Evolutionary conservation across 53 echinoderm and acorn worm species (phyloP).

Genomic region (Patiria pectinifera): DNA sequence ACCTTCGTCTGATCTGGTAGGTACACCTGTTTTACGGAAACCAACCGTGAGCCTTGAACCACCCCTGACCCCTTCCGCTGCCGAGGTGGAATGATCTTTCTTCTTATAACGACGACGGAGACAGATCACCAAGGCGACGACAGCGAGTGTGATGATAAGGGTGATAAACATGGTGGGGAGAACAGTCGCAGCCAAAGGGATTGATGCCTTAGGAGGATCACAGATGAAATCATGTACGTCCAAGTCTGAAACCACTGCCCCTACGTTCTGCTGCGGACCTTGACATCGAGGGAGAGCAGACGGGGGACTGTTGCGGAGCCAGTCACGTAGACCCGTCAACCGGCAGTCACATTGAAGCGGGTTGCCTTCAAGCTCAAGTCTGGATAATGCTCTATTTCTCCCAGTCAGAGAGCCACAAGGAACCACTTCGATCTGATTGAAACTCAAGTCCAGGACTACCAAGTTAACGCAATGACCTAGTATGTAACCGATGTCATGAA

Average conservation of each 20-base stretch:
- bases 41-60: too few relatives aligned
- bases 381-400: not conserved
- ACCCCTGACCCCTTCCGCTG: too few relatives aligned
- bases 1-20: too few relatives aligned
- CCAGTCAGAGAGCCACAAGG: conserved; percentile 9
- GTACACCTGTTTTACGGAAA: too few relatives aligned
- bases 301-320: conserved; percentile 24
- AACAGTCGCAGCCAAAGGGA: too few relatives aligned
- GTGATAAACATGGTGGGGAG: too few relatives aligned
- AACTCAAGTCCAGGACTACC: not conserved
- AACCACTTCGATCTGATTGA: not conserved
- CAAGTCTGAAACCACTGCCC: conserved; percentile 19
- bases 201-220: not conserved
- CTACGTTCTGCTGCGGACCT: not conserved
- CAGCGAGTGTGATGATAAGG: too few relatives aligned
- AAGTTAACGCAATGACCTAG: not conserved
- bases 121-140: too few relatives aligned
- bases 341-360: conserved; percentile 88
- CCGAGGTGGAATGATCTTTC: too few relatives aligned
- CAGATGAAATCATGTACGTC: conserved; percentile 5
- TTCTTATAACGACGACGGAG: too few relatives aligned
- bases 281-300: conserved; percentile 15
- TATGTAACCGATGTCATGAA: not conserved
- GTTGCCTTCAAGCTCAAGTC: conserved; percentile 38
- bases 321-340: conserved; percentile 57